phyloP scores from a whole-genome alignment of 2,797 vertebrate species.

The Acanthurus tractus region DNA sequence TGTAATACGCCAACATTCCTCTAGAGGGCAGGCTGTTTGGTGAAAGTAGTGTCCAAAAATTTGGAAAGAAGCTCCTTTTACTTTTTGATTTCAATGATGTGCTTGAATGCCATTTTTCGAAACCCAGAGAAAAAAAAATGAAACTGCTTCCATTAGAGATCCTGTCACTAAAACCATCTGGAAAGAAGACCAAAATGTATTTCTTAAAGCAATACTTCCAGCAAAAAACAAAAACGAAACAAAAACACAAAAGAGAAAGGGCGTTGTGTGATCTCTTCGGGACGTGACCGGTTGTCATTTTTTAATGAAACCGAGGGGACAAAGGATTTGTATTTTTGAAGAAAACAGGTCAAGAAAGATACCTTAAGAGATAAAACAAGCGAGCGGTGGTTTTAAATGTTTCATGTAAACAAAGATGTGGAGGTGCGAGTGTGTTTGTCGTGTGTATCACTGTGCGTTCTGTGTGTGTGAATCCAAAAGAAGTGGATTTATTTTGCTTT shows the following conservation, averaged over 20 bases:
- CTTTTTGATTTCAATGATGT: conserved; percentile 15
- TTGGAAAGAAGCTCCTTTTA: conserved; percentile 10
- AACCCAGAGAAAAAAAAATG: conserved; percentile 12
- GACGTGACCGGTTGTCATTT: conserved; percentile 26
- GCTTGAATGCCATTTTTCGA: conserved; percentile 1
- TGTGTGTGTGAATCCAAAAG: conserved; percentile 51
- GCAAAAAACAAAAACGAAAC: conserved; percentile 69
- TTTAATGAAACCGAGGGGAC: conserved; percentile 33
- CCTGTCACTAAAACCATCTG: conserved; percentile 44
- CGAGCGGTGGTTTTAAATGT: conserved; percentile 51
- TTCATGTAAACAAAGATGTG: conserved; percentile 62
- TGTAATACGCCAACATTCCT: conserved; percentile 33
- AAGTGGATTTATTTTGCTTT: conserved; percentile 63
- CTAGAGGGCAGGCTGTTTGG: conserved; percentile 10
- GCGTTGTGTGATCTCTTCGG: conserved; percentile 29
- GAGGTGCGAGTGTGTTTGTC: conserved; percentile 51
- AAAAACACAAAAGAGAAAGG: conserved; percentile 4
- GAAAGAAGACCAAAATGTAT: conserved; percentile 81
- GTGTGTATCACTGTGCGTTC: conserved; percentile 51
- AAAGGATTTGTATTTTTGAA: conserved; percentile 67
- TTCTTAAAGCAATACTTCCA: conserved; percentile 87
- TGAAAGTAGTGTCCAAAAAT: conserved; percentile 4
- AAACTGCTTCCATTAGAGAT: conserved; percentile 48
- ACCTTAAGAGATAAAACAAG: conserved; percentile 24
- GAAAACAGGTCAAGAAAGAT: conserved; percentile 49